Conservation (phyloP, 2,113 vertebrate species). For the Emydocephalus ijimae region DNA sequence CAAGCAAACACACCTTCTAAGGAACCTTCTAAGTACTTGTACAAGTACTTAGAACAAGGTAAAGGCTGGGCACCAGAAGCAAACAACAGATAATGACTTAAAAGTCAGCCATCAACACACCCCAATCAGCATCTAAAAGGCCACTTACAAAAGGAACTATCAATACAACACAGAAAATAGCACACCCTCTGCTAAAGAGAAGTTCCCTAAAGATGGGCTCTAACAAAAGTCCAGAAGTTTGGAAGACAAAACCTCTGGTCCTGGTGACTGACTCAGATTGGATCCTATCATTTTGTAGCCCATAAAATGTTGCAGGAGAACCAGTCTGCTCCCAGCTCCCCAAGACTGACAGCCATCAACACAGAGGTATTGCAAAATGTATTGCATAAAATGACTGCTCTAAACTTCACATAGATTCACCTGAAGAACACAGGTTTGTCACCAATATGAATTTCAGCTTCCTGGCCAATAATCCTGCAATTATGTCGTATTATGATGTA, state of each 20-base stretch:
- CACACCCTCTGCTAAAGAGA: neutral
- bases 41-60: neutral
- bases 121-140: neutral
- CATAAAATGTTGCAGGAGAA: neutral
- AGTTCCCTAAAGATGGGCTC: neutral
- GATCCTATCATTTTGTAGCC: neutral
- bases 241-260: neutral
- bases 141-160: neutral
- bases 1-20: too few relatives aligned
- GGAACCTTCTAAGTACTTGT: too few relatives aligned
- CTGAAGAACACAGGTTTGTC: neutral
- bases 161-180: neutral
- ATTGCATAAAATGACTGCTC: neutral
- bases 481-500: neutral
- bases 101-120: too few relatives aligned
- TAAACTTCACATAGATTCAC: neutral
- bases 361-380: neutral
- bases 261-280: neutral
- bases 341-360: neutral
- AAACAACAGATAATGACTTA: too few relatives aligned
- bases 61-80: too few relatives aligned
- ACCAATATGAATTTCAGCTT: neutral
- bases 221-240: neutral
- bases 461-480: neutral
- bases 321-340: neutral